phyloP scores from a whole-genome alignment of 2,797 vertebrate species.

The Pseudochirops corinnae region DNA sequence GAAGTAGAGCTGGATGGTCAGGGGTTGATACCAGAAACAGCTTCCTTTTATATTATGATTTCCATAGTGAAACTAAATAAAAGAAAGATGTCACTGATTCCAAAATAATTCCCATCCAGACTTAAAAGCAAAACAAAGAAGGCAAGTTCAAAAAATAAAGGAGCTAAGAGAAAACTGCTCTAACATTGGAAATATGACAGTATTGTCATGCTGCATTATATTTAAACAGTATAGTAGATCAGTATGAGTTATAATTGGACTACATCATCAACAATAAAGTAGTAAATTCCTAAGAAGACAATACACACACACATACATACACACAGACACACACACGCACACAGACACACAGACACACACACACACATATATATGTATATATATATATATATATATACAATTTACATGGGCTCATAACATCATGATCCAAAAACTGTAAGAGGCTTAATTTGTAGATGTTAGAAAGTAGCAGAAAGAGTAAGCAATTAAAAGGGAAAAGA shows the following conservation, averaged over 20 bases:
- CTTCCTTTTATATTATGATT: conserved; percentile 2
- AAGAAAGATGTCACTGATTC: not conserved
- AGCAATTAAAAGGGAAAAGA: not conserved
- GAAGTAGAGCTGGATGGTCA: conserved; percentile 1
- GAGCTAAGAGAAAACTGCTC: not conserved
- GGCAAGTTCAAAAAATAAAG: not conserved
- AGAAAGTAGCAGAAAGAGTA: not conserved
- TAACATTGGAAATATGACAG: not conserved
- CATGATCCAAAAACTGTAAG: not conserved
- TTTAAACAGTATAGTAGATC: not conserved
- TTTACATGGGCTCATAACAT: conserved; percentile 10
- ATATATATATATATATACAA: too few relatives aligned
- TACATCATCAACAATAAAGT: rapidly evolving
- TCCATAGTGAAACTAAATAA: not conserved
- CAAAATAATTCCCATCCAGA: not conserved
- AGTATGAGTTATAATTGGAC: conserved; percentile 52
- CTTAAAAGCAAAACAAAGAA: conserved; percentile 26
- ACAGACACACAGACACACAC: too few relatives aligned
- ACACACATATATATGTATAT: too few relatives aligned
- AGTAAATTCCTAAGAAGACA: not conserved
- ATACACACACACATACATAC: too few relatives aligned
- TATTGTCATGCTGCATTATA: not conserved
- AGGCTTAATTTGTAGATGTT: not conserved
- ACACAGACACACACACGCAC: too few relatives aligned
- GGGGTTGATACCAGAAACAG: not conserved